A percentile compares a stretch with the other conserved stretches of the same genome.
Evolutionary conservation across 35 echinoderm and acorn worm genomes (phyloP).

Genomic region (Acanthaster planci): DNA sequence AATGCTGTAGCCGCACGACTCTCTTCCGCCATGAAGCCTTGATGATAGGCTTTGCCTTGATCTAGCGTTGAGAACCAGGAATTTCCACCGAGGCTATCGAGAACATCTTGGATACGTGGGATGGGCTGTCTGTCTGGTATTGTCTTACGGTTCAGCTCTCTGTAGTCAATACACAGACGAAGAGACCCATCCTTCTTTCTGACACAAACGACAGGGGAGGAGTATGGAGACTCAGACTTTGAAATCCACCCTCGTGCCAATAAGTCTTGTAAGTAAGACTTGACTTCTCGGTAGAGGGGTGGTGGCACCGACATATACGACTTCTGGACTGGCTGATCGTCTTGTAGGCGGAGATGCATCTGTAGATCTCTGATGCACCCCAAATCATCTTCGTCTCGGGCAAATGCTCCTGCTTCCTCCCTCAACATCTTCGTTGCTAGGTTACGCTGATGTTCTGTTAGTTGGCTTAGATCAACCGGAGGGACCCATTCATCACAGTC

Average conservation of each 20-base stretch:
- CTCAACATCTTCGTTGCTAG: conserved; percentile 31
- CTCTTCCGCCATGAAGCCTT: conserved; percentile 50
- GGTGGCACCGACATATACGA: conserved; percentile 43
- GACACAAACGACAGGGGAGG: conserved; percentile 67
- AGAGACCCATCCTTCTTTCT: conserved; percentile 50
- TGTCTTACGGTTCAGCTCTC: conserved; percentile 42
- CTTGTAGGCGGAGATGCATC: conserved; percentile 44
- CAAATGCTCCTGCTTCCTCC: conserved; percentile 41
- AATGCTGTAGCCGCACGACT: conserved; percentile 70
- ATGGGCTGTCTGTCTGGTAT: conserved; percentile 64
- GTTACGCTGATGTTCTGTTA: conserved; percentile 11
- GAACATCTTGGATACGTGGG: conserved; percentile 56
- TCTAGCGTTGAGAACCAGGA: conserved; percentile 45
- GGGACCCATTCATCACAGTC: conserved; percentile 50
- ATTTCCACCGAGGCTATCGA: conserved; percentile 36
- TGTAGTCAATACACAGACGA: conserved; percentile 55
- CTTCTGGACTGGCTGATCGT: conserved; percentile 60
- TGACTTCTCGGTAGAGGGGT: conserved; percentile 48
- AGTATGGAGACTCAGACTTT: conserved; percentile 43
- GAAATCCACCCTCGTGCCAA: conserved; percentile 45
- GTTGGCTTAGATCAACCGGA: conserved; percentile 27
- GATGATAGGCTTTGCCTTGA: conserved; percentile 75
- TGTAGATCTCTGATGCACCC: conserved; percentile 37
- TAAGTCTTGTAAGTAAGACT: conserved; percentile 40
- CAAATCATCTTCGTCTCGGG: conserved; percentile 43